phyloP scores from a whole-genome alignment of 53 echinoderm and acorn worm genomes.

The Glandiceps talaboti region DNA sequence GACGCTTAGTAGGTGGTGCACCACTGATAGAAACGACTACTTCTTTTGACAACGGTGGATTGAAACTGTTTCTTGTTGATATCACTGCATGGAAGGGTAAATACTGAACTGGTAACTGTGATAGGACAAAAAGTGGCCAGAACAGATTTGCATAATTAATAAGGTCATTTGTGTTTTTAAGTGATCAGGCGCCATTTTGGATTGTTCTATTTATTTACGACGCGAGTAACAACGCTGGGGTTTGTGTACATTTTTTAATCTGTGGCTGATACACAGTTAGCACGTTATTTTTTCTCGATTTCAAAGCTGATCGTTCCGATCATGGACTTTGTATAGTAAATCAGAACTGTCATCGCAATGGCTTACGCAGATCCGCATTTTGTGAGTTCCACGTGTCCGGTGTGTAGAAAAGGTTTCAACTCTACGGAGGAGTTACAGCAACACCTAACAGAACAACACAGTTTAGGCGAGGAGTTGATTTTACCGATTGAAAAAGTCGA shows the following conservation, averaged over 20 bases:
- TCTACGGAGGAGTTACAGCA: not conserved
- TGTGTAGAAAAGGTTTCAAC: not conserved
- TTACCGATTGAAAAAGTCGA: not conserved
- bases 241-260: too few relatives aligned
- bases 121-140: too few relatives aligned
- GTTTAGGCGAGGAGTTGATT: not conserved
- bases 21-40: too few relatives aligned
- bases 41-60: too few relatives aligned
- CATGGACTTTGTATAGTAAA: too few relatives aligned
- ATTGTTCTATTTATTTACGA: not conserved
- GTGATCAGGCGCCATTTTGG: not conserved
- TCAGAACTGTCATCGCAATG: not conserved
- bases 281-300: too few relatives aligned
- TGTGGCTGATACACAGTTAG: too few relatives aligned
- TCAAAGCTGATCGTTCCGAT: too few relatives aligned
- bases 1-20: too few relatives aligned
- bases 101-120: too few relatives aligned
- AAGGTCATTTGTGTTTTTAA: not conserved
- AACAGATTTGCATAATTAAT: not conserved
- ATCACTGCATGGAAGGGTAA: too few relatives aligned
- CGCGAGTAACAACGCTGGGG: not conserved
- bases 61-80: too few relatives aligned
- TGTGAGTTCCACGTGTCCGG: not conserved
- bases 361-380: not conserved
- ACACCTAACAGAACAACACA: not conserved